These are phyloP conservation scores for Siniperca knerii DNA, from an alignment of 2,113 vertebrate species.

Conservation along the genomic window DNA sequence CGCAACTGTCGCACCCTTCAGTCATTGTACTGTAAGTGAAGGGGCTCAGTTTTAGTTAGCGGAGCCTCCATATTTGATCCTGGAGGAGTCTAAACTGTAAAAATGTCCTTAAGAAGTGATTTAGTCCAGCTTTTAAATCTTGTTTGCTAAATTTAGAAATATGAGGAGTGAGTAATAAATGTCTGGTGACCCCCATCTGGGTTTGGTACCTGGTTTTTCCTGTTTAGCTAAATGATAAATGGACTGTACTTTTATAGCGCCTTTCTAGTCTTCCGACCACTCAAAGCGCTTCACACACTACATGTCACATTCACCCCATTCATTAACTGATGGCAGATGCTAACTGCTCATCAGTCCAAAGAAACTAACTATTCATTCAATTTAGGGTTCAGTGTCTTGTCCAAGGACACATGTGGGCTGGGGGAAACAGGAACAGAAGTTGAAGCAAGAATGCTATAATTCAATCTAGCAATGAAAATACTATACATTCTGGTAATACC, in stretches of 20 bases:
- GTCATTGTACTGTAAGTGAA: conserved; percentile 61
- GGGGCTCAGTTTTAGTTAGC: conserved; percentile 10
- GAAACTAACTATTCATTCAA: too few species aligned
- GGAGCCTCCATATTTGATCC: conserved; percentile 35
- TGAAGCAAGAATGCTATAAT: background rate
- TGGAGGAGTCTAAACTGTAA: background rate
- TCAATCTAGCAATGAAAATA: background rate
- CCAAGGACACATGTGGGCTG: too few species aligned
- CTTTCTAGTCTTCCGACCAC: too few species aligned
- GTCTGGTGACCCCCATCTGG: background rate
- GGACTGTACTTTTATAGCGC: too few species aligned
- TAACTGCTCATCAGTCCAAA: too few species aligned
- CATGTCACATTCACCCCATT: too few species aligned
- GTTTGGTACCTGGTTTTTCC: conserved; percentile 1
- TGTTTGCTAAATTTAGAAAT: background rate
- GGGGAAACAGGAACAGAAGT: background rate
- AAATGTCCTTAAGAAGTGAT: conserved; percentile 20
- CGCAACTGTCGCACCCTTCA: conserved; percentile 65
- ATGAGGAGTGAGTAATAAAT: conserved; percentile 19
- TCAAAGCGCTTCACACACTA: too few species aligned
- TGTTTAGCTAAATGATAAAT: background rate
- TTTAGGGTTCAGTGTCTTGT: too few species aligned
- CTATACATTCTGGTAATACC: background rate
- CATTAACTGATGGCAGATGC: too few species aligned
- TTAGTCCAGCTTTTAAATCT: conserved; percentile 5